Conservation (phyloP, 2,797 vertebrate species). For the Gallinago stenura region DNA sequence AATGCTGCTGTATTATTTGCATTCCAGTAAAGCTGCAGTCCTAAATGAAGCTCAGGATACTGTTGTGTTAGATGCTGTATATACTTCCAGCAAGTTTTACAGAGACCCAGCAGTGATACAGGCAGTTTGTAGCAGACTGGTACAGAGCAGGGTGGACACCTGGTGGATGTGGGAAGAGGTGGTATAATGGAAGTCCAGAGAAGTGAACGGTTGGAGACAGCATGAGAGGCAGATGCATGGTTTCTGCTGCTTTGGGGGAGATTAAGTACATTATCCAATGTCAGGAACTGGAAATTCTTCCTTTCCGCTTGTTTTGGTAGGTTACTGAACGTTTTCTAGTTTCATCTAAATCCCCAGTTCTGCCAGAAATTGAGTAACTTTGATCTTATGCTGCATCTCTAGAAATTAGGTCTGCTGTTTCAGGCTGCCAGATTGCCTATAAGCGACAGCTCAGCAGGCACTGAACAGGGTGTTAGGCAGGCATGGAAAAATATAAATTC, state of each 20-base stretch:
- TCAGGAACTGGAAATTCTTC: neutral
- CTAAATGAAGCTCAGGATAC: neutral
- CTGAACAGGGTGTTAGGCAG: constrained; percentile 3
- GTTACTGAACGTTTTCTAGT: neutral
- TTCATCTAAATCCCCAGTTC: neutral
- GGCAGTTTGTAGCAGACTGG: neutral
- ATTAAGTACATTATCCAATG: neutral
- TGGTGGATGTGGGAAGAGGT: neutral
- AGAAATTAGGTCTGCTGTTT: constrained; percentile 5
- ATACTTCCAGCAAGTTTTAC: neutral
- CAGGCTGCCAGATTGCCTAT: neutral
- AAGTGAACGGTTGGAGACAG: neutral
- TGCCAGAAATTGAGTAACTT: neutral
- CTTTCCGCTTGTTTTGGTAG: neutral
- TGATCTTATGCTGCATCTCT: neutral
- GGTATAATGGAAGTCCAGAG: too few relatives aligned
- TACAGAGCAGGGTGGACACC: neutral
- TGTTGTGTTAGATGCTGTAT: neutral
- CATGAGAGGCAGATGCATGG: neutral
- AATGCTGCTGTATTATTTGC: neutral
- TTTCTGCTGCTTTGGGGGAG: neutral
- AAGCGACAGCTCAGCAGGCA: neutral
- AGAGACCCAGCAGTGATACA: neutral
- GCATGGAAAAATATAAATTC: neutral
- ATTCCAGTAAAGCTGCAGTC: neutral